Conservation (phyloP, 1,140 invertebrate genomes). For the Caerostris darwini region DNA sequence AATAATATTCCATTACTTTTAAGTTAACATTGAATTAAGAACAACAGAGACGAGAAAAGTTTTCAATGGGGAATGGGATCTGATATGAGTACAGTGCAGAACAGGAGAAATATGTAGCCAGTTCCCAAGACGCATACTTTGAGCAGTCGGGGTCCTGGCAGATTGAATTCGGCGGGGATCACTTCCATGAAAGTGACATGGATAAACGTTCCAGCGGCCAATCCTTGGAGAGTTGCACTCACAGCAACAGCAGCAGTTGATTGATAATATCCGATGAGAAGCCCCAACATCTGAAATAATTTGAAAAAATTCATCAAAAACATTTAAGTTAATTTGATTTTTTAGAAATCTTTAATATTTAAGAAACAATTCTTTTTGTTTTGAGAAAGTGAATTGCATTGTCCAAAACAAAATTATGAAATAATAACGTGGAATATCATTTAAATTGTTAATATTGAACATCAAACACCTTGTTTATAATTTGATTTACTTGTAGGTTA, state of each 20-base stretch:
- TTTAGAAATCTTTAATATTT: too few relatives aligned
- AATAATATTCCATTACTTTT: too few relatives aligned
- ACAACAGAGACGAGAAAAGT: background rate
- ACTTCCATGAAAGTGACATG: conserved; percentile 82
- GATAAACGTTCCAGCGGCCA: conserved; percentile 82
- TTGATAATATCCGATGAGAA: conserved; percentile 71
- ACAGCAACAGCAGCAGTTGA: conserved; percentile 72
- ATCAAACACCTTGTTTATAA: too few relatives aligned
- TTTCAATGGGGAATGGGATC: conserved; percentile 48
- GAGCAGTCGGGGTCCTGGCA: conserved; percentile 78
- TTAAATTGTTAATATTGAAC: too few relatives aligned
- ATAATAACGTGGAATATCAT: too few relatives aligned
- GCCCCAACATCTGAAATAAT: conserved; percentile 62
- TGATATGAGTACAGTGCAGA: conserved; percentile 54
- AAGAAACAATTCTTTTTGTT: too few relatives aligned
- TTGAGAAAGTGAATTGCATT: too few relatives aligned
- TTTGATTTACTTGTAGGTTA: too few relatives aligned
- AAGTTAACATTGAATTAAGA: background rate
- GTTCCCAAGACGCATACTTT: conserved; percentile 80
- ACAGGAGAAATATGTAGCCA: conserved; percentile 79
- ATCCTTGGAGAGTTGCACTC: conserved; percentile 81
- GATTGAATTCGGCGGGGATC: conserved; percentile 80
- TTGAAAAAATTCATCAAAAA: too few relatives aligned
- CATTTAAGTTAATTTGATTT: too few relatives aligned
- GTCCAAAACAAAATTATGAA: too few relatives aligned